phyloP scores from a whole-genome alignment of 2,888 invertebrate species.

The Azorinus chamasolen region DNA sequence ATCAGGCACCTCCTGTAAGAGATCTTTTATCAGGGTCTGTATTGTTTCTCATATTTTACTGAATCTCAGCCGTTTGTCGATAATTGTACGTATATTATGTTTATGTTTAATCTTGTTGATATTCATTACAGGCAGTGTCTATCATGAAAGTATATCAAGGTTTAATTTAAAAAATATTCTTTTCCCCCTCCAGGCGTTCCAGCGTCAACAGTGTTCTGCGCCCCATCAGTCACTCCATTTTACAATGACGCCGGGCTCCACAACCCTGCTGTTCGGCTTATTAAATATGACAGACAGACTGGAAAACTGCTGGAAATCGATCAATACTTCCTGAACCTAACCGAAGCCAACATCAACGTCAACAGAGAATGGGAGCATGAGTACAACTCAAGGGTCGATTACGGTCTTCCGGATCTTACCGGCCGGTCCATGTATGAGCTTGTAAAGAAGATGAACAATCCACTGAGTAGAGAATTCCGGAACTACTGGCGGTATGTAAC shows the following conservation, averaged over 20 bases:
- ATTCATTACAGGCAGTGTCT: too few relatives aligned
- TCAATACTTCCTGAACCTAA: not conserved
- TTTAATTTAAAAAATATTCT: too few relatives aligned
- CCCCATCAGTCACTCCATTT: not conserved
- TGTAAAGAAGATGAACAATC: not conserved
- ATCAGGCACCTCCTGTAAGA: too few relatives aligned
- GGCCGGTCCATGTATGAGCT: not conserved
- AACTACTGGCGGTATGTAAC: not conserved
- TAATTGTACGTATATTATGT: too few relatives aligned
- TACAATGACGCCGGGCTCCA: not conserved
- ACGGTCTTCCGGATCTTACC: not conserved
- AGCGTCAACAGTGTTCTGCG: not conserved
- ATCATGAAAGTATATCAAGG: too few relatives aligned
- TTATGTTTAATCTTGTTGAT: too few relatives aligned
- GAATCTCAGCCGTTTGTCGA: too few relatives aligned
- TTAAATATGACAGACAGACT: not conserved
- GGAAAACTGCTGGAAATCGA: not conserved
- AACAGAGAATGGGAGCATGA: not conserved
- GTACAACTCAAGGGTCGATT: not conserved
- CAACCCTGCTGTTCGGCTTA: not conserved
- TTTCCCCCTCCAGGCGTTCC: too few relatives aligned
- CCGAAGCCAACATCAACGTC: not conserved
- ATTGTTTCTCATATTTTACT: too few relatives aligned
- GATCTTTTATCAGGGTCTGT: too few relatives aligned
- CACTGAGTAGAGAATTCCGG: not conserved